Evolutionary conservation across 2,797 vertebrate species (phyloP), one percentile per base, ranked within the genome.

Genomic region (Melanotaenia parkinsoni): DNA sequence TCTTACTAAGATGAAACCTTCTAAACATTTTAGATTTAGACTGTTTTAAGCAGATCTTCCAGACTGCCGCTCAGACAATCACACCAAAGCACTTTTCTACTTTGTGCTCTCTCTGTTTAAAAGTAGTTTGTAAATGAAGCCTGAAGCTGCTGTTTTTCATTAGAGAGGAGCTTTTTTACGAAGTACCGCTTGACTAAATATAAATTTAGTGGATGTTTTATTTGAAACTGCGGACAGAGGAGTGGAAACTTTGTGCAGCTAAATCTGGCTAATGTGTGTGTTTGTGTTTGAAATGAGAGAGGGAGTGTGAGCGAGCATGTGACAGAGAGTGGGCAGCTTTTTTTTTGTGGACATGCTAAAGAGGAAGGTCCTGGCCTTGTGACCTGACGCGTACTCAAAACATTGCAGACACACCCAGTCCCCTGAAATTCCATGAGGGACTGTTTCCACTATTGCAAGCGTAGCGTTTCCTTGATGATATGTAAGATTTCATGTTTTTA

Each of bases 201-300:
- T 83, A 91, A 84, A 50, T 54, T 35, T 59, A 58, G 65, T 83
- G 67, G 77, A 88, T 84, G 72, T 65, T 63, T 87, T 80, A 88
- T 91, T 83, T 87, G 64, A 83, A 83, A 74, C 72, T 26, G 12
- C 2, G 2, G 79, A 72, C 64, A 58, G 74, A 70, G 72, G 40
- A 80, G 77, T 82, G 89, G 84, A 91, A 91, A 89, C 54, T 85
- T 43, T 59, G 72, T 50, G 28, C 53, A 54, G 73, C 56, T 74
- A 83, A 72, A 76, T 84, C 63, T 38, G 61, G 57, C 62, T 58
- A 57, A 56, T 72, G 70, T 59, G 56, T 64, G 33, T 77, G 72
- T 72, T 76, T 84, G 60, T 77, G 67, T 79, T 73, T 70, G 80
- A 80, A 76, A 71, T 65, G 26, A 74, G 1, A 67, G 16, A 38